Evolutionary conservation across 2,888 invertebrate species (phyloP), one percentile per base, ranked within the genome.

Genomic region (Mythimna ferrago): DNA sequence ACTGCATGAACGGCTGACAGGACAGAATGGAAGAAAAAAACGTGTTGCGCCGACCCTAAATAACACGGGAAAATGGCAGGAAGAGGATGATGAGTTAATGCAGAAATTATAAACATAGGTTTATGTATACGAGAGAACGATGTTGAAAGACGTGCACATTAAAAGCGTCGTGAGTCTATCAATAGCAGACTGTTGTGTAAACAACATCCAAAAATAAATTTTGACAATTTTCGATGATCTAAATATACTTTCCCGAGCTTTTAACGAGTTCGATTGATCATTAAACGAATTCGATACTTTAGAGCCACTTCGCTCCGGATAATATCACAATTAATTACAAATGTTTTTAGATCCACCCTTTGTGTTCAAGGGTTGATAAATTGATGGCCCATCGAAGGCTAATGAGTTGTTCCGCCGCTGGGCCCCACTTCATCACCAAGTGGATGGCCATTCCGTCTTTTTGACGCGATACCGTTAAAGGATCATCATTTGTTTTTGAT

Each of bases 291-390:
- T 71, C 65, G 69, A 83, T 83, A 83, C 83, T 80, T 66, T 56
- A 54, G n/a, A 65, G 53, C 64, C 69, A 65, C 81, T 80, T 60
- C 51, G 41, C 66, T 66, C n/a, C 66, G 62, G 81, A 71, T 83
- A 74, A 70, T 80, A 80, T 82, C 80, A 68, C 67, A 71, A 80
- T 80, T 80, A 71, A 62, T 83, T 66, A 70, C 61, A 56, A 75
- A 64, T 69, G 38, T 63, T 71, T 73, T 53, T 60, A 66, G 68
- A 72, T 78, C 57, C 63, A 62, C 73, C 70, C 71, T 74, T 81
- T 56, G 21, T 44, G 21, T 60, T 77, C 48, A 66, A 83, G 86
- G 75, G 86, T 77, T 83, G 80, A 81, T 80, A 71, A 84, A 73
- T 80, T 73, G 73, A 81, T 73, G 75, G 69, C 65, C 73, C 6